Percentiles rank a stretch among this genome's conserved stretches.
Evolutionary conservation across 2,888 invertebrate species (phyloP).

Genomic region (Polylopha cassiicola): DNA sequence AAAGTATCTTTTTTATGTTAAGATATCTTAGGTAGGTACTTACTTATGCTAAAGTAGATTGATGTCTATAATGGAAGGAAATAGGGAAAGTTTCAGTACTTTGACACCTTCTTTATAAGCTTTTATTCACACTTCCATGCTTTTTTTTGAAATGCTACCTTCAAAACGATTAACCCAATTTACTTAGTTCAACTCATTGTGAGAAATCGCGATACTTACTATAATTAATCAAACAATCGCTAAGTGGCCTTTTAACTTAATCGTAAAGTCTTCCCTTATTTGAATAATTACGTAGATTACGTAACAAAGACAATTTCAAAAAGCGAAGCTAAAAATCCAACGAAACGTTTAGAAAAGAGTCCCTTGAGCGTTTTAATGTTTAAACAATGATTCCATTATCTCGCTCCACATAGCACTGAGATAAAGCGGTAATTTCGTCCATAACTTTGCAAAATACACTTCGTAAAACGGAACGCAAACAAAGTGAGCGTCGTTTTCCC

Average conservation of each 20-base stretch:
- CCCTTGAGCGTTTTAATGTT: constrained; percentile 47
- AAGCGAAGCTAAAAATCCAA: constrained; percentile 58
- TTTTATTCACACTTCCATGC: no score
- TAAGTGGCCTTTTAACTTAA: no score
- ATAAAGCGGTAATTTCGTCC: constrained; percentile 73
- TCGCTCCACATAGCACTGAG: constrained; percentile 57
- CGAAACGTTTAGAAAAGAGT: constrained; percentile 70
- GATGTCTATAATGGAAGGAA: neutral
- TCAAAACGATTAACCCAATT: no score
- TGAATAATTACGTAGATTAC: no score
- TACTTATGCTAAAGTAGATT: constrained; percentile 6
- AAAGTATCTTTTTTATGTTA: constrained; percentile 21
- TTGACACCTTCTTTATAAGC: no score
- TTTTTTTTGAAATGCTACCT: no score
- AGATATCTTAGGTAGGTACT: constrained; percentile 13
- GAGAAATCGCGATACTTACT: no score
- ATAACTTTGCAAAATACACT: constrained; percentile 70
- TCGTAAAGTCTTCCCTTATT: no score
- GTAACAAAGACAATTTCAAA: no score
- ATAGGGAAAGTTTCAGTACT: neutral
- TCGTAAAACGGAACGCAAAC: constrained; percentile 76
- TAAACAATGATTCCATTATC: constrained; percentile 72
- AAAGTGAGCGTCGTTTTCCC: constrained; percentile 73
- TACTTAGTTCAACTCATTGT: no score
- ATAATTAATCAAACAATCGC: no score